phyloP scores from a whole-genome alignment of 2,888 invertebrate genomes.

The Drosophila sordidapex region DNA sequence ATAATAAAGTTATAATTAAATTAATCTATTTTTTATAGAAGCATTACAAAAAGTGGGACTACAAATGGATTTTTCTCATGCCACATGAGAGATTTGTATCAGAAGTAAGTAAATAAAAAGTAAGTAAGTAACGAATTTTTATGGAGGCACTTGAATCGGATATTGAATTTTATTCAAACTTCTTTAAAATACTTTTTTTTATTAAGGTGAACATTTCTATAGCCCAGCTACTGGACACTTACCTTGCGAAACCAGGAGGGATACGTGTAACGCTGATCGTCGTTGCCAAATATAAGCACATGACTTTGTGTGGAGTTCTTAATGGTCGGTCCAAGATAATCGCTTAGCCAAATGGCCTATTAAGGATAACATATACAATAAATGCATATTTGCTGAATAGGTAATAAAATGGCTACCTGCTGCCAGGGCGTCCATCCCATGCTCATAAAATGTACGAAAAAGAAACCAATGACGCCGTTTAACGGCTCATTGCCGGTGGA shows the following conservation, averaged over 20 bases:
- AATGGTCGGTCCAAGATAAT: constrained; percentile 91
- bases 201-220: too few relatives aligned
- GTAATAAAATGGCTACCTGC: constrained; percentile 82
- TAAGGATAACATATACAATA: constrained; percentile 5
- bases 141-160: background rate
- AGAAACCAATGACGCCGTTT: constrained; percentile 87
- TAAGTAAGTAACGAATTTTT: background rate
- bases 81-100: background rate
- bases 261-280: constrained; percentile 90
- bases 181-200: background rate
- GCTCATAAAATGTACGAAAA: constrained; percentile 88
- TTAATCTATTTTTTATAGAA: background rate
- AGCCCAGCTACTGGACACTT: constrained; percentile 66
- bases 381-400: background rate
- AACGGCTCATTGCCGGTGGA: constrained; percentile 96
- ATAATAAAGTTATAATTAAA: constrained; percentile 1
- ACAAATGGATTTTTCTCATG: background rate
- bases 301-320: constrained; percentile 86
- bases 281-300: constrained; percentile 90
- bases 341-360: constrained; percentile 89
- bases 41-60: background rate
- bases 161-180: background rate
- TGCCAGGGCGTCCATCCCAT: constrained; percentile 90
- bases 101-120: background rate
- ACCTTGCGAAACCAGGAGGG: constrained; percentile 89